Percentiles rank a stretch among this genome's conserved stretches.
Conservation (phyloP, 2,113 vertebrate species). For the Bagarius yarrelli region DNA sequence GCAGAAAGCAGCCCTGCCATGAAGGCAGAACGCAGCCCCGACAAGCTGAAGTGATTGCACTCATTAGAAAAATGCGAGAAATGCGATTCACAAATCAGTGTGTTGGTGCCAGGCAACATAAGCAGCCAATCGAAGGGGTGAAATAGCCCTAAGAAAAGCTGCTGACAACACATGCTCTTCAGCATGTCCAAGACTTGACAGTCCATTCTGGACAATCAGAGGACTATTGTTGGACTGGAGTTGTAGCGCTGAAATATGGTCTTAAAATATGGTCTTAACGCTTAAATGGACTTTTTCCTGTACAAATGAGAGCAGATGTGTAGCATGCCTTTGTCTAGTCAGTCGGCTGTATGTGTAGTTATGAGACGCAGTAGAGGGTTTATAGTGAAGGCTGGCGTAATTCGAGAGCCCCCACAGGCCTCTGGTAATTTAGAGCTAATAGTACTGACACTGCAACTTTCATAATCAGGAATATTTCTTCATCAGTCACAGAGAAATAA, state of each 20-base stretch:
- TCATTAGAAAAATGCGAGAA: constrained; percentile 52
- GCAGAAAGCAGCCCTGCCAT: constrained; percentile 29
- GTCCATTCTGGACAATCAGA: constrained; percentile 39
- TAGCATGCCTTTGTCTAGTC: constrained; percentile 29
- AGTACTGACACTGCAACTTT: constrained; percentile 18
- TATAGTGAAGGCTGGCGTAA: constrained; percentile 23
- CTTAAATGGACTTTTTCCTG: constrained; percentile 36
- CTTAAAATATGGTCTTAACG: constrained; percentile 36
- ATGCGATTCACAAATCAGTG: constrained; percentile 49
- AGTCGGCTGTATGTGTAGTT: constrained; percentile 17
- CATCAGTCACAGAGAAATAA: constrained; percentile 21
- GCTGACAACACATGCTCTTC: constrained; percentile 45
- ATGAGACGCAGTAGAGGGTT: constrained; percentile 32
- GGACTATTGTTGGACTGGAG: neutral
- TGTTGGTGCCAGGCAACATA: constrained; percentile 44
- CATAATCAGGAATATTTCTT: constrained; percentile 14
- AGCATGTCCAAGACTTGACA: constrained; percentile 41
- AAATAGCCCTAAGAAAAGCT: constrained; percentile 51
- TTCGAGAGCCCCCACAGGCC: constrained; percentile 7
- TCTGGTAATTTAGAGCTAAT: constrained; percentile 10
- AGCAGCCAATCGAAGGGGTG: constrained; percentile 40
- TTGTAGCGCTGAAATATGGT: constrained; percentile 20
- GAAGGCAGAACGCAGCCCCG: constrained; percentile 35
- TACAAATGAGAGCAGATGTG: constrained; percentile 36
- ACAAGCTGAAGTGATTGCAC: constrained; percentile 52